Base-by-base conservation (phyloP, 2,888 invertebrate species). In the Lydus trimaculatus region DNA sequence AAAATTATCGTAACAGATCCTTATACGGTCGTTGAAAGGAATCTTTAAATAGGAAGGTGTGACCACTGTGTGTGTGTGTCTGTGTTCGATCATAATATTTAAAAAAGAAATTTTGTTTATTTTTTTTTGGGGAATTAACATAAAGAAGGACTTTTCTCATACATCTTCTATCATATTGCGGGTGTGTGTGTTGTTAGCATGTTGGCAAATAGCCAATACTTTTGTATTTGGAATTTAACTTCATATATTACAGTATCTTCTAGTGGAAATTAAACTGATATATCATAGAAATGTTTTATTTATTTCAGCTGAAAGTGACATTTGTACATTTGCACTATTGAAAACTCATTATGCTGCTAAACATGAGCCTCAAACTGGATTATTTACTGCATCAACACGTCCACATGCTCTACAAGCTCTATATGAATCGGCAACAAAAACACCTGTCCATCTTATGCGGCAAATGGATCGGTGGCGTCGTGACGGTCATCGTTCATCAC, bases 291-390 rank as follows among this genome's bases (percentile, higher is more conserved):
- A 33, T 43, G 17, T 43, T 5, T 52, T 67, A 67, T 84, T 85
- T 85, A 83, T 92, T 91, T 63, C 90, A 96, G 96, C 96, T 86
- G 96, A 95, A 88, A 94, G 96, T 83, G 95, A 96, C 89, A 92
- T 97, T 87, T 92, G 92, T 82, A 91, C 92, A 84, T 96, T 96
- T 89, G 94, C 94, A 77, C 84, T 90, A 79, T 90, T 92, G 84
- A 94, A 91, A 87, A 88, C 90, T 78, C 94, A 95, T 87, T 95
- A 91, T 87, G 89, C 88, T 83, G 89, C 92, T 78, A 88, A 89
- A 81, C 91, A 91, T 83, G 89, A 90, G 79, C 89, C 91, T 82
- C 89, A 89, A 81, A 90, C 91, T 79, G 89, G 90, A 79, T 89
- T 96, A 77, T 96, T 97, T 86, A 91, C 91, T 73, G 87, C 90